Evolutionary conservation across 1,140 invertebrate genomes (phyloP).

Genomic region (Leptinotarsa lineolata): DNA sequence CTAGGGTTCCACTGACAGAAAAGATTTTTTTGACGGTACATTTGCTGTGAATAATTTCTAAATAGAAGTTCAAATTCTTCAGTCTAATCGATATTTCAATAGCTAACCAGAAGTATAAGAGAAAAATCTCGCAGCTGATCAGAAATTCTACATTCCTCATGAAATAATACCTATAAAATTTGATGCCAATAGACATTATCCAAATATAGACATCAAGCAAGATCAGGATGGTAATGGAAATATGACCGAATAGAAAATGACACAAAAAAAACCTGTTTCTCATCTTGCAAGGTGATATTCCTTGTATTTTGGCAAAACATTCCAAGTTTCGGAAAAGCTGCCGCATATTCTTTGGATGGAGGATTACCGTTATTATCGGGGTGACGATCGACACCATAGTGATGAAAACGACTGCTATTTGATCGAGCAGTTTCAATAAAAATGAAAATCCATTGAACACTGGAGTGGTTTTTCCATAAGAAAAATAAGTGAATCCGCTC

Average conservation of each 20-base stretch:
- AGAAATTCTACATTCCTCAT: background rate
- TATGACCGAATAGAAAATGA: background rate
- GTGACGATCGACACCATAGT: background rate
- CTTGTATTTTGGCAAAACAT: background rate
- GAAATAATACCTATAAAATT: background rate
- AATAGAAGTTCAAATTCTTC: background rate
- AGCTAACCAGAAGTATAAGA: background rate
- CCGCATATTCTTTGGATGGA: background rate
- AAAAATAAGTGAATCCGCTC: background rate
- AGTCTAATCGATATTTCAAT: background rate
- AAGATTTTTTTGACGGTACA: background rate
- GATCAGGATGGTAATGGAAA: background rate
- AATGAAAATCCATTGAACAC: background rate
- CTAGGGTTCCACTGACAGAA: background rate
- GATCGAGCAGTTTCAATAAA: background rate
- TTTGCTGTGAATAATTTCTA: background rate
- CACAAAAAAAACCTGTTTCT: background rate
- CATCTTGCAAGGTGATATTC: background rate
- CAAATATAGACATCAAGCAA: background rate
- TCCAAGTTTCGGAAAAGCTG: background rate
- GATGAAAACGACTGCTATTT: background rate
- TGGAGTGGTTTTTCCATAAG: background rate
- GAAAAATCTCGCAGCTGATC: background rate
- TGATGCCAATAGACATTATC: background rate
- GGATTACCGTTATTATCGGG: background rate